Base-by-base conservation (phyloP, 1,140 invertebrate species). In the Zaprionus nigranus region DNA sequence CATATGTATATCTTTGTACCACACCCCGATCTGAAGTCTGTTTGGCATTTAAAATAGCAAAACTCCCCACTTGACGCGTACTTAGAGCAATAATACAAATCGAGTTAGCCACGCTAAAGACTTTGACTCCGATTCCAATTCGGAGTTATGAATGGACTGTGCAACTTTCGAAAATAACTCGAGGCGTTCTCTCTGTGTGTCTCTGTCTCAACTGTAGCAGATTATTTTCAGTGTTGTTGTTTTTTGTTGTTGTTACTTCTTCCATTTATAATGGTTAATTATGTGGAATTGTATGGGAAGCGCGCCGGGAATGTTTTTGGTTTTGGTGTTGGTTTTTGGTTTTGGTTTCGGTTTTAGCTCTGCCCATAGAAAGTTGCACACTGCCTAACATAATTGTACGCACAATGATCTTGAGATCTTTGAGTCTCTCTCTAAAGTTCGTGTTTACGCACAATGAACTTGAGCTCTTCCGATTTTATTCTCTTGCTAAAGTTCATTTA, bases 321-420 rank as follows among this genome's bases (percentile, higher is more conserved):
- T 36, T 57, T 26, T 20, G 30, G 49, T 40, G n/a, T 51, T 51
- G 20, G 46, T 5, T 51, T 34, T n/a, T 43, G 22, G 34, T 17
- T 34, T 68, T 36, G 65, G 40, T 59, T 67, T 58, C 24, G 30
- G 20, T 64, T 38, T 64, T 28, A 20, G 38, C 53, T 66, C 24
- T 22, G 53, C 63, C 63, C 43, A 67, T 70, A 75, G 72, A 75
- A 75, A 75, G 66, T 70, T 63, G 17, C 17, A 70, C 65, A 70
- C 40, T 63, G 34, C 36, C 49, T 38, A 53, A 38, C 20, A 69
- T 49, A 58, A 69, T 34, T 61, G 22, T 57, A 69, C 66, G 59
- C 43, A 62, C 53, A 53, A 22, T 36, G 63, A 56, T 56, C 34
- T 53, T 43, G 36, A 43, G 49, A 63, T 53, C 5, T 30, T 56